Percentiles rank a stretch among this genome's conserved stretches.
These are phyloP conservation scores for human (Homo sapiens) DNA, from an alignment of 2,113 vertebrate species.

Conservation along the genomic window GRCh38 chr3:15486001-15486500, in stretches of 20 bases:
- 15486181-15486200: background rate
- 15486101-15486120: background rate
- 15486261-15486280: background rate
- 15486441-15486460: fast-evolving
- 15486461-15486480: background rate
- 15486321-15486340: background rate
- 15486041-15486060: background rate
- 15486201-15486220: background rate
- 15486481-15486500: background rate
- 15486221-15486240: background rate
- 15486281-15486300: background rate
- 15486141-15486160: background rate
- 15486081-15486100: background rate
- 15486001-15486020: background rate
- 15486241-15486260: background rate
- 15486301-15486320: background rate
- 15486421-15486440: background rate
- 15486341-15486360: background rate
- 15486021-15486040: background rate
- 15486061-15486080: background rate
- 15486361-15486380: background rate
- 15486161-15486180: background rate
- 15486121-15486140: background rate
- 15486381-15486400: background rate
- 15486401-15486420: background rate